Evolutionary conservation across 1,140 invertebrate genomes (phyloP).

Genomic region (Drosophila fuyamai): DNA sequence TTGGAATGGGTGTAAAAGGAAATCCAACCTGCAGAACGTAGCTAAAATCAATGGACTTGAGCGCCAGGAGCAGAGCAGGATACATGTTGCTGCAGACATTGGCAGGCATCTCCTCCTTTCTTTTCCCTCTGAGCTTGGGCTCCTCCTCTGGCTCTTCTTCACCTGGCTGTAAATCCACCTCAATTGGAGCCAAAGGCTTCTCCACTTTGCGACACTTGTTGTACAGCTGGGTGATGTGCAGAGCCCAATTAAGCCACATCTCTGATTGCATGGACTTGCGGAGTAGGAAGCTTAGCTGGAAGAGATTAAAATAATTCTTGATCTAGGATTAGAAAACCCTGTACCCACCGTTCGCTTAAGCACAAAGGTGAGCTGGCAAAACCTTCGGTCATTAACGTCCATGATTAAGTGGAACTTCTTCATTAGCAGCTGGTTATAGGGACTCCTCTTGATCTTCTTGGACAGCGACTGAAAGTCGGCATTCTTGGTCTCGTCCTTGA

Average conservation of each 20-base stretch:
- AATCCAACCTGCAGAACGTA: slow-evolving; percentile 85
- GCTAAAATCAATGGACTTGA: slow-evolving; percentile 86
- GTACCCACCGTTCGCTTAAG: slow-evolving; percentile 74
- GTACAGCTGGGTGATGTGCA: slow-evolving; percentile 76
- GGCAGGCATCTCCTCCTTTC: slow-evolving; percentile 71
- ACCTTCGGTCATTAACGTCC: slow-evolving; percentile 75
- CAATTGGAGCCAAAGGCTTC: slow-evolving; percentile 4
- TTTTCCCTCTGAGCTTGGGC: slow-evolving; percentile 58
- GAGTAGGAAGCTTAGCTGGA: slow-evolving; percentile 62
- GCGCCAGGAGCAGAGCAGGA: slow-evolving; percentile 86
- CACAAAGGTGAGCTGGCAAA: slow-evolving; percentile 81
- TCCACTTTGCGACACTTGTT: slow-evolving; percentile 71
- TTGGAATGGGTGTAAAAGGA: background rate
- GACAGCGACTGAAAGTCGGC: slow-evolving; percentile 74
- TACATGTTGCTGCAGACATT: slow-evolving; percentile 86
- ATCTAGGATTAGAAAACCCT: accelerated
- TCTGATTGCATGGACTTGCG: slow-evolving; percentile 77
- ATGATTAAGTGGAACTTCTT: slow-evolving; percentile 74
- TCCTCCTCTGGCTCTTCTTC: slow-evolving; percentile 43
- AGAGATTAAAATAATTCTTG: background rate
- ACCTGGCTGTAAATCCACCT: slow-evolving; percentile 6
- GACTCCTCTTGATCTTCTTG: slow-evolving; percentile 82
- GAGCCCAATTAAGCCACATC: slow-evolving; percentile 78
- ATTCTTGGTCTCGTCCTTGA: slow-evolving; percentile 76
- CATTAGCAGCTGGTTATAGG: slow-evolving; percentile 80